Base-by-base conservation (phyloP, 2,888 invertebrate species). In the Torymus aiolomorphi region DNA sequence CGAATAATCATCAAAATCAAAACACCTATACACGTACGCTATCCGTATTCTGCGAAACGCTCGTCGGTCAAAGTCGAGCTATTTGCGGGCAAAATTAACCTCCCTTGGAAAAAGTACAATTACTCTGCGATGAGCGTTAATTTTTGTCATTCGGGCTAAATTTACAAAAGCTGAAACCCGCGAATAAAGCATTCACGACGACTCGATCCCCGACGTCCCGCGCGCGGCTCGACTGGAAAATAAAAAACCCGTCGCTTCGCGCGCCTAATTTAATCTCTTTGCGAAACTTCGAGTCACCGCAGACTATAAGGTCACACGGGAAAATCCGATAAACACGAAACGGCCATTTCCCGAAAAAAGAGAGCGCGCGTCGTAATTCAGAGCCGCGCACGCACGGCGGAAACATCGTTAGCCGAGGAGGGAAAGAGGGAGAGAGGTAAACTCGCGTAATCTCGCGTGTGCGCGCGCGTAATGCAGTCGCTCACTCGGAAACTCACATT, bases 361-460 rank as follows among this genome's bases (percentile, higher is more conserved):
- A 59, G 51, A 59, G 59, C 2, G 4, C 16, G 67, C 3, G 67
- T 31, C 56, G 69, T 57, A 57, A 70, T 70, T 70, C 18, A 31
- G 16, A 52, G 20, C 49, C 5, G 8, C 42, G 11, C 65, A 49
- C 1, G 66, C 42, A 24, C 66, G 66, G 12, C 56, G 66, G 42
- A 74, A 74, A 57, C 74, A 20, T 51, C 57, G 57, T 57, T 66
- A 63, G 72, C 54, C 14, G 72, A 8, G 8, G 42, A 42, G 42
- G 8, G 42, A 42, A 10, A 42, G 8, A 42, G 31, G 5, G 31
- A 31, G 42, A 42, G 42, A 42, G 42, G 52, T 54, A 61, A 61
- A 72, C 62, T 20, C 72, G 51, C 72, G 72, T 72, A 72, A 70
- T 70, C 69, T 56, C 42, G 56, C 42, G 69, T 42, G 69, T 42